Evolutionary conservation across 2,888 invertebrate genomes (phyloP), one percentile per base, ranked within the genome.

Genomic region (Phortica okadai): DNA sequence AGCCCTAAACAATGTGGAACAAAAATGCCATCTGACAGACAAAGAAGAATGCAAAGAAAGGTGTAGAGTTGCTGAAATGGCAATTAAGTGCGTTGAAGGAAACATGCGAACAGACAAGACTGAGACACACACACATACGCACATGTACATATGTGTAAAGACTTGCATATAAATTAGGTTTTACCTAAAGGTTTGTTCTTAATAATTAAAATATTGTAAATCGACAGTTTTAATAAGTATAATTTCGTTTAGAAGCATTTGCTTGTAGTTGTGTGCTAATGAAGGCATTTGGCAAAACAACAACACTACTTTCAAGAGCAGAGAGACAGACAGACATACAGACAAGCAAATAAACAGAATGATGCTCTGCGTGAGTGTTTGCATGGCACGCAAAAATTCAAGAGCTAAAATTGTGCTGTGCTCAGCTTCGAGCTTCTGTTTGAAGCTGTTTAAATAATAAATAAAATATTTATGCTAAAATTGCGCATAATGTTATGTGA

Each of bases 401-500:
- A 56, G 56, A 56, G 56, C 11, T 56, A n/a, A 1, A 56, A 4
- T 56, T 56, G 33, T 33, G 33, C 33, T 33, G 33, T 33, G 33
- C 33, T 33, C 33, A 5, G 33, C 33, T 33, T 33, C 4, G 1
- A 33, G 33, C 33, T 33, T 33, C 33, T 25, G 21, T 25, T 16
- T 11, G 25, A 72, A 72, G n/a, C 54, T 56, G 10, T 56, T 72
- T 72, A 72, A 72, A 56, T 72, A 56, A 41, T 56, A 72, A 72
- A 72, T 72, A 72, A 56, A 72, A 56, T 72, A 72, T 72, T 72
- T 72, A 72, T 72, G 70, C 54, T 54, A 33, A 25, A 72, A 72
- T 56, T 72, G 70, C 70, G 70, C 41, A 72, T 72, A 72, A 72
- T 72, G 33, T 56, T 56, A 41, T n/a, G n/a, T 72, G 44, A 69